These are phyloP conservation scores for Galaxias olidus DNA, from an alignment of 2,797 vertebrate genomes.

Conservation along the genomic window DNA sequence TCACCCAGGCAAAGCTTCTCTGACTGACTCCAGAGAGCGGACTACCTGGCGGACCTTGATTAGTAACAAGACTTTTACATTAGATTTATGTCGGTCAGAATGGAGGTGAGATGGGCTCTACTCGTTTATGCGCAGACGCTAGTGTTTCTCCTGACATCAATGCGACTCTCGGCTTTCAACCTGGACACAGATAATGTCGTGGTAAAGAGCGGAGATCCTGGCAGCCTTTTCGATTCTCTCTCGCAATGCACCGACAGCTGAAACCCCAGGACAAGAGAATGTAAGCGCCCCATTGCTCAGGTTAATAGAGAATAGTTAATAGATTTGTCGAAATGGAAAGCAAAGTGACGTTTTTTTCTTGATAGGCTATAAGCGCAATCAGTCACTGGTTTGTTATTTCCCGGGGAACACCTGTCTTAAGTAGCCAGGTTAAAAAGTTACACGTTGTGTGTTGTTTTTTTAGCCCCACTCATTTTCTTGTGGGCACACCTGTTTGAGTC, in stretches of 20 bases:
- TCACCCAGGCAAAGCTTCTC: slow-evolving; percentile 13
- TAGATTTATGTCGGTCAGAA: slow-evolving; percentile 8
- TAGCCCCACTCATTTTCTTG: not conserved
- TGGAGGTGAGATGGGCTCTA: slow-evolving; percentile 37
- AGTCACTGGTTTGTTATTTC: too few species aligned
- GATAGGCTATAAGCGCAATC: too few species aligned
- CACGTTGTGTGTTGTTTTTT: too few species aligned
- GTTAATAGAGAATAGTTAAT: not conserved
- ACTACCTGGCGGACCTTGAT: not conserved
- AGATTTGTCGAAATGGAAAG: too few species aligned
- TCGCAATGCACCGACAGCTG: slow-evolving; percentile 84
- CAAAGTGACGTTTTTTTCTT: too few species aligned
- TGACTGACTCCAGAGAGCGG: not conserved
- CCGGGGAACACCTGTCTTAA: too few species aligned
- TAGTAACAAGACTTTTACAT: not conserved
- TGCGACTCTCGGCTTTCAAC: slow-evolving; percentile 78
- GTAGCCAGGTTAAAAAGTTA: too few species aligned
- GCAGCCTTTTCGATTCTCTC: slow-evolving; percentile 84
- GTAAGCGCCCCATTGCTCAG: slow-evolving; percentile 71
- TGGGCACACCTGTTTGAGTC: not conserved
- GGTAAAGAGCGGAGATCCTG: slow-evolving; percentile 74
- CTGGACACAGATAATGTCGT: slow-evolving; percentile 79
- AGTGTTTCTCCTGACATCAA: slow-evolving; percentile 46
- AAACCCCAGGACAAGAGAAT: slow-evolving; percentile 75
- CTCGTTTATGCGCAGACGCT: slow-evolving; percentile 47